A percentile compares a stretch with the other conserved stretches of the same genome.
phyloP scores from a whole-genome alignment of 1,140 invertebrate species.

The Phthorimaea operculella region DNA sequence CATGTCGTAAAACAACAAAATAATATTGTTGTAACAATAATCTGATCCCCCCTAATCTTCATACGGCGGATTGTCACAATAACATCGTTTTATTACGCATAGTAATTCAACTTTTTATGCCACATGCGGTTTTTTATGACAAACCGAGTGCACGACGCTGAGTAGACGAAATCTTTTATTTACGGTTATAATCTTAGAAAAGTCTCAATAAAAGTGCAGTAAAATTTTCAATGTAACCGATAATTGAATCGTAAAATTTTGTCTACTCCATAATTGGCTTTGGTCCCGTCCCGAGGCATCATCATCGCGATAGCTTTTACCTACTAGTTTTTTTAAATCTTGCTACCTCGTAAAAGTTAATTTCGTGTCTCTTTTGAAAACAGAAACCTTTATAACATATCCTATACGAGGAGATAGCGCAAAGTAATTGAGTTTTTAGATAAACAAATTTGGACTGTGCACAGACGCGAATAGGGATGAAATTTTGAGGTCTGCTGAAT shows the following conservation, averaged over 20 bases:
- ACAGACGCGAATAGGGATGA: conserved; percentile 13
- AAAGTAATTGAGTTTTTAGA: conserved; percentile 43
- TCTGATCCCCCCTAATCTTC: conserved; percentile 43
- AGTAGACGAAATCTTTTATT: conserved; percentile 2
- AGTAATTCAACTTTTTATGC: conserved; percentile 48
- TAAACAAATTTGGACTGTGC: conserved; percentile 31
- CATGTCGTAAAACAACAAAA: conserved; percentile 60
- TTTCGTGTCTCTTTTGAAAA: conserved; percentile 42
- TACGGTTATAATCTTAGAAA: background rate
- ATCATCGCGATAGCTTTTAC: too few species aligned
- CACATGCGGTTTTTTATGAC: conserved; percentile 44
- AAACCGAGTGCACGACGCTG: conserved; percentile 17
- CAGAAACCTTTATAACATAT: conserved; percentile 39
- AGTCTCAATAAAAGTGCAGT: conserved; percentile 1
- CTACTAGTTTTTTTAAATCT: too few species aligned
- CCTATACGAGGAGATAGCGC: conserved; percentile 49
- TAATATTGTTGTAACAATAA: conserved; percentile 58
- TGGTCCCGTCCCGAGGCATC: too few species aligned
- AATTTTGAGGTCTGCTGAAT: conserved; percentile 15
- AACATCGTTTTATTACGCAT: conserved; percentile 45
- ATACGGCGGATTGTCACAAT: conserved; percentile 37
- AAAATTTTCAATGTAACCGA: background rate
- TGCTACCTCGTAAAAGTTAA: conserved; percentile 39
- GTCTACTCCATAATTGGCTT: background rate
- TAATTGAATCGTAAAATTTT: conserved; percentile 1